A percentile compares a stretch with the other conserved stretches of the same genome.
Conservation (phyloP, 2,797 vertebrate genomes). For the Chloroceryle amazona region DNA sequence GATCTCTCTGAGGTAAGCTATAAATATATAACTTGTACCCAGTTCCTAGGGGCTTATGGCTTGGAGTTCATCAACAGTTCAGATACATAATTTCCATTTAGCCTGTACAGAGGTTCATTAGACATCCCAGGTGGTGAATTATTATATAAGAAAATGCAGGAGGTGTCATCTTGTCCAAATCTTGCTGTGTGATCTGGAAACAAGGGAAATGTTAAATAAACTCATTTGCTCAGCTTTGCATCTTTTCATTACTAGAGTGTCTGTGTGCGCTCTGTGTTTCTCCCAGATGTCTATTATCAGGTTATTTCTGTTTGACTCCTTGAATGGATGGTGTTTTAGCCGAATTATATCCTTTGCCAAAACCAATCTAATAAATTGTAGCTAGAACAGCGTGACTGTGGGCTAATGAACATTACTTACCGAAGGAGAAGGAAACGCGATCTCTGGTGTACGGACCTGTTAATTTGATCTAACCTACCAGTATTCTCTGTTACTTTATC, state of each 20-base stretch:
- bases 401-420: conserved; percentile 58
- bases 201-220: not conserved
- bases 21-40: not conserved
- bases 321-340: not conserved
- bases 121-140: not conserved
- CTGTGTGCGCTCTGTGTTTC: not conserved
- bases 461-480: conserved; percentile 47
- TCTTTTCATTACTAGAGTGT: not conserved
- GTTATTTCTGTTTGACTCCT: not conserved
- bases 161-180: not conserved
- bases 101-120: not conserved
- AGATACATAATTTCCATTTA: not conserved
- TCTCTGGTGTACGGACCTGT: not conserved
- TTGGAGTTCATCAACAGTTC: not conserved
- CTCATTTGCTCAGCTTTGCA: not conserved
- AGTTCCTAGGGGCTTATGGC: not conserved
- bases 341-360: not conserved
- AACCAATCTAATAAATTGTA: conserved; percentile 19
- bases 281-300: rapidly evolving
- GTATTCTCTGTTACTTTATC: not conserved
- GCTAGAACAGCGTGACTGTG: not conserved
- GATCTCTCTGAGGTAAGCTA: not conserved
- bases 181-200: not conserved
- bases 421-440: conserved; percentile 16
- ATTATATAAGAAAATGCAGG: not conserved